A percentile compares a stretch with the other conserved stretches of the same genome.
phyloP scores from a whole-genome alignment of 2,797 vertebrate species.

The Mallotus villosus region DNA sequence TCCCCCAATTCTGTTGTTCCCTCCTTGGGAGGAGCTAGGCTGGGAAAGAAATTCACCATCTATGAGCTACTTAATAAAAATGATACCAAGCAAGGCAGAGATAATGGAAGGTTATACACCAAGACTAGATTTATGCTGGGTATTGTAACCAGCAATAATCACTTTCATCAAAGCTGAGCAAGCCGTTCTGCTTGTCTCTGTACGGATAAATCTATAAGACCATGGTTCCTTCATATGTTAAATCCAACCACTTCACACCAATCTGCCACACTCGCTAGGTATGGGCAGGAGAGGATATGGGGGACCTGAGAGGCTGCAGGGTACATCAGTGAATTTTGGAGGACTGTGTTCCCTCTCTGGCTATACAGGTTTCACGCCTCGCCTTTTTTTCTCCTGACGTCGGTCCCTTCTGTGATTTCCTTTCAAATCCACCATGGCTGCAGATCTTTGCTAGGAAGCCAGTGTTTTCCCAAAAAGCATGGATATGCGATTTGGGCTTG shows the following conservation, averaged over 20 bases:
- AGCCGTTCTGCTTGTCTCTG: conserved; percentile 30
- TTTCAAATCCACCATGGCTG: conserved; percentile 18
- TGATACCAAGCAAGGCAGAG: conserved; percentile 2
- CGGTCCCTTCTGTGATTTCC: conserved; percentile 11
- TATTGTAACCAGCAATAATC: conserved; percentile 28
- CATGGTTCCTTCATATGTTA: conserved; percentile 42
- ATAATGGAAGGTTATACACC: neutral
- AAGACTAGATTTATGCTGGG: conserved; percentile 7
- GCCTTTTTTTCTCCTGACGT: conserved; percentile 19
- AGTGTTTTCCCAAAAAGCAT: conserved; percentile 11
- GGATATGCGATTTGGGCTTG: neutral
- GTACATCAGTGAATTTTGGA: conserved; percentile 21
- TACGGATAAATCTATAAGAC: conserved; percentile 43
- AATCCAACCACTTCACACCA: conserved; percentile 60
- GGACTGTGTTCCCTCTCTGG: conserved; percentile 39
- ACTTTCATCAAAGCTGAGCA: conserved; percentile 31
- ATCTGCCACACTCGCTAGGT: conserved; percentile 61
- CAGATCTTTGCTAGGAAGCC: neutral
- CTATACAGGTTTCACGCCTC: conserved; percentile 32
- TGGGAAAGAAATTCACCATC: neutral
- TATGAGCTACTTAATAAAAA: neutral
- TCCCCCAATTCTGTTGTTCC: conserved; percentile 19
- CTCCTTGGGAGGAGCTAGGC: conserved; percentile 12
- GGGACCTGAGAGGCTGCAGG: conserved; percentile 37
- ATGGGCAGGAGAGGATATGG: conserved; percentile 50